A percentile compares a stretch with the other conserved stretches of the same genome.
Evolutionary conservation across 2,888 invertebrate genomes (phyloP).

Genomic region (Oxytorus armatus): DNA sequence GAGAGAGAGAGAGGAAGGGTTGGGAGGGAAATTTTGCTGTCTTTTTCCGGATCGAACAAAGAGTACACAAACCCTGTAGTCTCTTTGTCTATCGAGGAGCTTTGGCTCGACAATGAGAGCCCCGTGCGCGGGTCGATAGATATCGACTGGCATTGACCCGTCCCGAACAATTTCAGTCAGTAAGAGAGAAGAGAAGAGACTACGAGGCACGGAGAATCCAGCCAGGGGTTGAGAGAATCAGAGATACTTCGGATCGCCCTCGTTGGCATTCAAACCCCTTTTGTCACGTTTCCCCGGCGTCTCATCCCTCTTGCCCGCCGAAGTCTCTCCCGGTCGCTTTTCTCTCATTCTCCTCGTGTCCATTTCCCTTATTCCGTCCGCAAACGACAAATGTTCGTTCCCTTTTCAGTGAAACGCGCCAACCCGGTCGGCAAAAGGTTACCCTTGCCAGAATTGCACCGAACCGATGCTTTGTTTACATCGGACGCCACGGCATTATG

Average conservation of each 20-base stretch:
- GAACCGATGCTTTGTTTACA: slow-evolving; percentile 6
- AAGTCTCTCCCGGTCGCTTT: no score
- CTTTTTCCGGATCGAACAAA: not conserved
- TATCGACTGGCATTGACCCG: slow-evolving; percentile 74
- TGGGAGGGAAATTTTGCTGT: not conserved
- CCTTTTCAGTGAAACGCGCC: not conserved
- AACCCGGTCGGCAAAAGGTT: slow-evolving; percentile 25
- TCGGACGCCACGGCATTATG: not conserved
- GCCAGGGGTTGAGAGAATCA: slow-evolving; percentile 59
- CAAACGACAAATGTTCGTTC: not conserved
- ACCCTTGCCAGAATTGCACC: slow-evolving; percentile 3
- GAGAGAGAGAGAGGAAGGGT: not conserved
- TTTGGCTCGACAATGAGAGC: slow-evolving; percentile 35
- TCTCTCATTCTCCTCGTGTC: not conserved
- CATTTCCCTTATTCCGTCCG: not conserved
- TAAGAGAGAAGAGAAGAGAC: slow-evolving; percentile 19
- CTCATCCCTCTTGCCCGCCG: not conserved
- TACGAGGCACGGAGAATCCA: slow-evolving; percentile 28
- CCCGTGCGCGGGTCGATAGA: slow-evolving; percentile 61
- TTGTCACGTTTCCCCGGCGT: slow-evolving; percentile 61
- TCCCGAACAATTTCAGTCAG: slow-evolving; percentile 47
- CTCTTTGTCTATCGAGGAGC: slow-evolving; percentile 23
- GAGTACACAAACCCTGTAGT: slow-evolving; percentile 8
- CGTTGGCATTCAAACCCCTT: slow-evolving; percentile 77
- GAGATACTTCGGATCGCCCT: slow-evolving; percentile 46